phyloP scores from a whole-genome alignment of 2,797 vertebrate genomes.

The Sebastes diaconus region DNA sequence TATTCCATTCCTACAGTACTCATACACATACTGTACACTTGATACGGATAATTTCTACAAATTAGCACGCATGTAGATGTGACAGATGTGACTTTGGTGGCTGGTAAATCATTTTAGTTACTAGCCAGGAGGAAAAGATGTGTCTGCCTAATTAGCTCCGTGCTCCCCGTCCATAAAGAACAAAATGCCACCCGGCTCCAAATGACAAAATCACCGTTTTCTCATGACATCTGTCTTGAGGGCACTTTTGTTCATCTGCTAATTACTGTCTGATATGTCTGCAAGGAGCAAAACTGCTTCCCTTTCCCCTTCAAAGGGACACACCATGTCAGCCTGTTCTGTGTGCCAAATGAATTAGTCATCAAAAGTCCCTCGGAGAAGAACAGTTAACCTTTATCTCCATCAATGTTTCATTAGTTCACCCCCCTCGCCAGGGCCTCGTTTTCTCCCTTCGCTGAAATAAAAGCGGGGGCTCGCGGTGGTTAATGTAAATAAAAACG shows the following conservation, averaged over 20 bases:
- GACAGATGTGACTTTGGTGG: conserved; percentile 12
- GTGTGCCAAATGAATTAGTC: conserved; percentile 75
- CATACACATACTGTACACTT: background rate
- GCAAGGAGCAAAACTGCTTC: conserved; percentile 45
- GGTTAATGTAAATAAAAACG: conserved; percentile 58
- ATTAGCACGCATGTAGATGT: conserved; percentile 10
- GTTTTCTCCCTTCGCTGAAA: background rate
- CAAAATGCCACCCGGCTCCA: conserved; percentile 29
- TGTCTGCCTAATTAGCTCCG: conserved; percentile 42
- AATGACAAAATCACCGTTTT: conserved; percentile 35
- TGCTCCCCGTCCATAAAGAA: conserved; percentile 18
- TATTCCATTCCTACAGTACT: background rate
- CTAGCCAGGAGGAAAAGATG: conserved; percentile 3
- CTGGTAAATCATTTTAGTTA: conserved; percentile 22
- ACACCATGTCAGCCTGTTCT: conserved; percentile 39
- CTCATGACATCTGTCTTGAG: conserved; percentile 46
- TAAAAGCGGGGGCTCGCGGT: conserved; percentile 19
- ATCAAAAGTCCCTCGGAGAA: conserved; percentile 68
- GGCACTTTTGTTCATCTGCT: conserved; percentile 50
- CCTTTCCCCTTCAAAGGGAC: conserved; percentile 56
- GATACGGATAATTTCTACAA: conserved; percentile 8
- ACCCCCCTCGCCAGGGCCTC: conserved; percentile 9
- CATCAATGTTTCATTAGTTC: conserved; percentile 78
- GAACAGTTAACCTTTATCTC: conserved; percentile 78
- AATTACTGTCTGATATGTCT: conserved; percentile 58